Base-by-base conservation (phyloP, 1,140 invertebrate species). In the Brachionus plicatilis region DNA sequence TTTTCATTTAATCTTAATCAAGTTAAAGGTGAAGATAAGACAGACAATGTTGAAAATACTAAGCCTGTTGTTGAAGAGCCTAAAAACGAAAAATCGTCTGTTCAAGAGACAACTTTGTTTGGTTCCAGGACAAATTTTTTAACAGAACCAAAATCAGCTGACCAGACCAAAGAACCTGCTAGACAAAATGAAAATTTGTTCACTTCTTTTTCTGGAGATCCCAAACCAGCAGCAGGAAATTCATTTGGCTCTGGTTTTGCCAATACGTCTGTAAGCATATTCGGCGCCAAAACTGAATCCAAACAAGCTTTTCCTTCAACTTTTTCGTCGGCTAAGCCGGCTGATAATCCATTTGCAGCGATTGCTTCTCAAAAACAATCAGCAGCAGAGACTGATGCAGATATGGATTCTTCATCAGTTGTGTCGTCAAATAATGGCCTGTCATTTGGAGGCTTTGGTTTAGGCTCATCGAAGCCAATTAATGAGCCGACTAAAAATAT, bases 361-460 rank as follows among this genome's bases (percentile, higher is more conserved):
- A 76, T 76, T 24, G 43, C 72, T 50, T 9, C 72, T 50, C 72
- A 47, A 76, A 76, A 47, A 76, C 72, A 8, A 50, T 17, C 72
- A 50, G 43, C 27, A 76, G 17, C 43, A 50, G 72, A 76, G 8
- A 47, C 24, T 50, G 72, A 76, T 17, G 72, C 72, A 14, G 72
- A 76, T 29, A 76, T 76, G 72, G 72, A 76, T 47, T 47, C 72
- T 76, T 68, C 66, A n/a, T 29, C 33, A 6, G 27, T n/a, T 33
- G n/a, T 41, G 14, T 0, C 12, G 8, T 37, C 33, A 50, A 50
- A 47, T 43, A 43, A 20, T 50, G 43, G 5, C 12, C 12, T 76
- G 4, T 50, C 43, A 27, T 76, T 76, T 76, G 43, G 72, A 29
- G 45, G 72, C n/a, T 76, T 76, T 27, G 72, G 72, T 50, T 8